Conservation (phyloP, 2,113 vertebrate genomes). For the Melanerpes formicivorus region DNA sequence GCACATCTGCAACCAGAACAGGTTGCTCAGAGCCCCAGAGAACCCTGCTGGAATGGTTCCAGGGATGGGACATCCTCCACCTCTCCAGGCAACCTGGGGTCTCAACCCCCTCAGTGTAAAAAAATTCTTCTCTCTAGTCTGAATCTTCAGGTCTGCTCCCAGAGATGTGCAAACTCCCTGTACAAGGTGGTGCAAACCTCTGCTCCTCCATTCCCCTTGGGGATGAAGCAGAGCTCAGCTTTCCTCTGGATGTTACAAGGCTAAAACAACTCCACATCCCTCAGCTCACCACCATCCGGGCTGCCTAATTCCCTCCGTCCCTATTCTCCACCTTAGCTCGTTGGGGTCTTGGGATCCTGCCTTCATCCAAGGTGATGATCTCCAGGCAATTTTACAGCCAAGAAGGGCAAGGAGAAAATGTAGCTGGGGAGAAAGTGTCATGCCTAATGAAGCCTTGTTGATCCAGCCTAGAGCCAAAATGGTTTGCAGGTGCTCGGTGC, state of each 20-base stretch:
- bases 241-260: background rate
- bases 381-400: background rate
- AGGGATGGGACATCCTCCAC: background rate
- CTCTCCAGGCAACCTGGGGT: background rate
- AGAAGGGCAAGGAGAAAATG: background rate
- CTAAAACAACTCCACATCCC: accelerated
- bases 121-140: background rate
- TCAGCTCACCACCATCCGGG: accelerated
- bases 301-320: background rate
- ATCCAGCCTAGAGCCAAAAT: constrained; percentile 33
- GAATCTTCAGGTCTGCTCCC: background rate
- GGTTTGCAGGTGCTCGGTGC: constrained; percentile 72
- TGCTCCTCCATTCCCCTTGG: background rate
- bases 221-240: background rate
- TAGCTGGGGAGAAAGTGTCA: constrained; percentile 49
- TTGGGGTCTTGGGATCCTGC: background rate
- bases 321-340: background rate
- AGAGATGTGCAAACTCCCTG: background rate
- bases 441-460: background rate
- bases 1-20: background rate
- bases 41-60: background rate
- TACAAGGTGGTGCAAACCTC: background rate
- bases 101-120: background rate
- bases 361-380: background rate
- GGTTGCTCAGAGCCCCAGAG: background rate